phyloP scores from a whole-genome alignment of 2,888 invertebrate species.

The Anthophora plumipes region DNA sequence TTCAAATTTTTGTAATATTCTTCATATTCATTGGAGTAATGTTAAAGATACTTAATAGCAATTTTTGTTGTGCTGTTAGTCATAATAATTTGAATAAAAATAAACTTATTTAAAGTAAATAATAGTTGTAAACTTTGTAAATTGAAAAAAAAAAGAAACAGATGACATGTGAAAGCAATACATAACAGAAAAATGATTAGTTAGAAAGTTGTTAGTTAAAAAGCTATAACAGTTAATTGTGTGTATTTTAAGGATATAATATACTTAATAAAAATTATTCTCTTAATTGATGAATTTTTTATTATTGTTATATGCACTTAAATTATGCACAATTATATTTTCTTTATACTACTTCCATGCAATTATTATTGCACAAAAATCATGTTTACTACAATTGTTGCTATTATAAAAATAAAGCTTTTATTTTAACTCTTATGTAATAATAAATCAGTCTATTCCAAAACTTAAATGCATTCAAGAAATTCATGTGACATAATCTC shows the following conservation, averaged over 20 bases:
- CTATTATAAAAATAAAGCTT: background rate
- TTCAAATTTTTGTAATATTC: too few species aligned
- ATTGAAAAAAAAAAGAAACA: background rate
- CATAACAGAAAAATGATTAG: background rate
- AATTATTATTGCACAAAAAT: background rate
- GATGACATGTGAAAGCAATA: background rate
- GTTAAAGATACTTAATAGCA: too few species aligned
- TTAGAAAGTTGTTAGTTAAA: background rate
- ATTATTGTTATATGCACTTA: background rate
- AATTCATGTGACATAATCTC: constrained; percentile 37
- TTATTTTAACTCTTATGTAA: constrained; percentile 25
- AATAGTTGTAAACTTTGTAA: too few species aligned
- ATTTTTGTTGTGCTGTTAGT: too few species aligned
- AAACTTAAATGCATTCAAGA: constrained; percentile 9
- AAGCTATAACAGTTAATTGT: background rate
- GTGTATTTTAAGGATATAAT: background rate
- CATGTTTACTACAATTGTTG: background rate
- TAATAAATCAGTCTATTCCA: constrained; percentile 9
- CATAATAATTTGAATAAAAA: too few species aligned
- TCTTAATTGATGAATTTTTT: background rate
- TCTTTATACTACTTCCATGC: background rate
- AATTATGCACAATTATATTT: background rate
- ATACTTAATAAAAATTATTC: background rate
- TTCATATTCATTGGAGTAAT: too few species aligned
- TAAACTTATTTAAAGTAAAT: too few species aligned